Percentiles rank a stretch among this genome's conserved stretches.
These are phyloP conservation scores for Petaurus breviceps DNA, from an alignment of 2,113 vertebrate species.

Conservation along the genomic window DNA sequence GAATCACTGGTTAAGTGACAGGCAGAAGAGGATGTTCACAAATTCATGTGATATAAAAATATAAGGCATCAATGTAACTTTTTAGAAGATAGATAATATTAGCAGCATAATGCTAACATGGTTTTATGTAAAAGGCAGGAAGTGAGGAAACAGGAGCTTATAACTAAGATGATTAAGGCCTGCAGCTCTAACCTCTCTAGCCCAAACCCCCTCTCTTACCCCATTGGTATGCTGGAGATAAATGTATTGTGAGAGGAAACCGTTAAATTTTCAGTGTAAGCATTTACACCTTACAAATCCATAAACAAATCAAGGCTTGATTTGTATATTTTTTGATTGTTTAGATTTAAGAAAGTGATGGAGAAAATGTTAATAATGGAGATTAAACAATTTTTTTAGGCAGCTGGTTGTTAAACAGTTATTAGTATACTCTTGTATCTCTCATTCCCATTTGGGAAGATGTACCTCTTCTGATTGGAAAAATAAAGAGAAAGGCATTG, in stretches of 20 bases:
- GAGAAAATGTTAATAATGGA: neutral
- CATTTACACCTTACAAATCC: neutral
- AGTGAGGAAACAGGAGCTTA: neutral
- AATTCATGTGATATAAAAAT: neutral
- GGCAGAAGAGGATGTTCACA: neutral
- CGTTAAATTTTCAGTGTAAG: no score
- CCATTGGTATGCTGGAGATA: neutral
- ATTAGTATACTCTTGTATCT: neutral
- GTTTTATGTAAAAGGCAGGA: neutral
- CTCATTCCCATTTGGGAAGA: neutral
- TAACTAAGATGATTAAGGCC: conserved; percentile 1
- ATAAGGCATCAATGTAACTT: neutral
- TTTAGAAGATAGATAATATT: neutral
- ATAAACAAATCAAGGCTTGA: neutral
- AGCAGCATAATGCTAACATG: neutral
- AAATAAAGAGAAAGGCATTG: neutral
- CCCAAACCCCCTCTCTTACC: neutral
- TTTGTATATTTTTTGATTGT: neutral
- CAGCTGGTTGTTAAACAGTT: neutral
- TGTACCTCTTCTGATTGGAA: neutral
- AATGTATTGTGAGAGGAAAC: neutral
- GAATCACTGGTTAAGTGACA: neutral
- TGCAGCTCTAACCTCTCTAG: neutral
- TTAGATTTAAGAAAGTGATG: neutral
- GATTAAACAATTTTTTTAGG: neutral